Evolutionary conservation across 2,797 vertebrate genomes (phyloP).

Genomic region (Gymnoscopelus braueri): DNA sequence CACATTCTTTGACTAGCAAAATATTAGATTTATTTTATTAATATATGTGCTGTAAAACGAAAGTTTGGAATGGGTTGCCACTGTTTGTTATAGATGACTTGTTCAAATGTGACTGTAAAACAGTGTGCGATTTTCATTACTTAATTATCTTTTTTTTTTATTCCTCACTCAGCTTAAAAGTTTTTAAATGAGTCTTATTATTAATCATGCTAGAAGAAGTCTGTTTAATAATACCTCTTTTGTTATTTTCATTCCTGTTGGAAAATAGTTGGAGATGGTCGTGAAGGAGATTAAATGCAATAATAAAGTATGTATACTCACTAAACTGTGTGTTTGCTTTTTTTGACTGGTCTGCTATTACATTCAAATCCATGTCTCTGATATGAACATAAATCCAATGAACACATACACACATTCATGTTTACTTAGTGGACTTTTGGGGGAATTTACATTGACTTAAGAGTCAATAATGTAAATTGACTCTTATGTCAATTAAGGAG

Average conservation of each 20-base stretch:
- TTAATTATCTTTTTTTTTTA: not conserved
- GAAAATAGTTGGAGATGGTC: slow-evolving; percentile 39
- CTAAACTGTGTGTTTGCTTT: not conserved
- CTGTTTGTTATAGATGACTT: not conserved
- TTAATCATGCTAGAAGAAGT: no score
- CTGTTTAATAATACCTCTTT: slow-evolving; percentile 20
- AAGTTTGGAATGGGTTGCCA: not conserved
- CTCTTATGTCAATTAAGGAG: no score
- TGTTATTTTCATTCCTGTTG: slow-evolving; percentile 43
- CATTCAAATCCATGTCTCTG: no score
- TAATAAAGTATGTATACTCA: slow-evolving; percentile 47
- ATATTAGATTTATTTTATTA: slow-evolving; percentile 18
- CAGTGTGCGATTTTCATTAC: slow-evolving; percentile 10
- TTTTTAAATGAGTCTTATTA: no score
- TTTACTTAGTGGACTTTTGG: no score
- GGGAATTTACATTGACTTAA: no score
- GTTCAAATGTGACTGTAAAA: slow-evolving; percentile 21
- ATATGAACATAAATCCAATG: no score
- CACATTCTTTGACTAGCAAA: slow-evolving; percentile 29
- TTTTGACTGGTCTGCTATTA: not conserved
- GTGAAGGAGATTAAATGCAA: slow-evolving; percentile 34
- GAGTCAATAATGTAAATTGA: no score
- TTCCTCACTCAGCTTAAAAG: not conserved
- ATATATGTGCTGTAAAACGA: slow-evolving; percentile 1
- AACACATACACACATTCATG: no score